A percentile compares a stretch with the other conserved stretches of the same genome.
These are phyloP conservation scores for Tauraco erythrolophus DNA, from an alignment of 2,113 vertebrate species.

Conservation along the genomic window DNA sequence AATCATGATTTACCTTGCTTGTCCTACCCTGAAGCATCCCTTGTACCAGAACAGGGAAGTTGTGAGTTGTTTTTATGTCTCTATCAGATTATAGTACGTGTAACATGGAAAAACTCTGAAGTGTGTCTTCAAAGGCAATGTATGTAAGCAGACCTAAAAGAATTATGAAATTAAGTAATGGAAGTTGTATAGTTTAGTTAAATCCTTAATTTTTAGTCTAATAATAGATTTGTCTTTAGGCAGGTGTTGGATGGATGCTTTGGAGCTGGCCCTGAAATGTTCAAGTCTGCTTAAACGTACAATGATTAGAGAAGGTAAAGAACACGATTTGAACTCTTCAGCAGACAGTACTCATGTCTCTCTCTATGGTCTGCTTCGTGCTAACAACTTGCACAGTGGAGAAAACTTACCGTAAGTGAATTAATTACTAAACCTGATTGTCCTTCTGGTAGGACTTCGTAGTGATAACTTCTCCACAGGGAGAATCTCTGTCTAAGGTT, in stretches of 20 bases:
- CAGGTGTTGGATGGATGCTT: constrained; percentile 98
- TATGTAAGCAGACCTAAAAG: not conserved
- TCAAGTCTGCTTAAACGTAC: constrained; percentile 95
- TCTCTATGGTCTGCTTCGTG: constrained; percentile 92
- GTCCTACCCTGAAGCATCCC: not conserved
- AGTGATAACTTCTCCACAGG: not conserved
- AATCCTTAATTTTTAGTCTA: not conserved
- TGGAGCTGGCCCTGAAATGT: constrained; percentile 97
- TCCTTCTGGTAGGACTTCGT: not conserved
- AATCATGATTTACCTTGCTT: not conserved
- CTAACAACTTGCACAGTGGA: constrained; percentile 90
- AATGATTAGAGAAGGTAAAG: constrained; percentile 98
- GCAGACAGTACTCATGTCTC: constrained; percentile 89
- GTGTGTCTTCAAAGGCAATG: not conserved
- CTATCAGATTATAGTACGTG: not conserved
- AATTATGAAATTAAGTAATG: not conserved
- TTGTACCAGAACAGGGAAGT: not conserved
- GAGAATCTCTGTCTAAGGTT: not conserved
- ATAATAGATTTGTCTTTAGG: constrained; percentile 76
- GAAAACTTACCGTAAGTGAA: constrained; percentile 90
- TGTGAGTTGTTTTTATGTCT: not conserved
- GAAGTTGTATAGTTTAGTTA: not conserved
- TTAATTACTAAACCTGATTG: not conserved
- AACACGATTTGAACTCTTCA: constrained; percentile 86
- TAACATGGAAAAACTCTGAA: not conserved